Evolutionary conservation across 2,888 invertebrate species (phyloP).

Genomic region (Callosobruchus maculatus): DNA sequence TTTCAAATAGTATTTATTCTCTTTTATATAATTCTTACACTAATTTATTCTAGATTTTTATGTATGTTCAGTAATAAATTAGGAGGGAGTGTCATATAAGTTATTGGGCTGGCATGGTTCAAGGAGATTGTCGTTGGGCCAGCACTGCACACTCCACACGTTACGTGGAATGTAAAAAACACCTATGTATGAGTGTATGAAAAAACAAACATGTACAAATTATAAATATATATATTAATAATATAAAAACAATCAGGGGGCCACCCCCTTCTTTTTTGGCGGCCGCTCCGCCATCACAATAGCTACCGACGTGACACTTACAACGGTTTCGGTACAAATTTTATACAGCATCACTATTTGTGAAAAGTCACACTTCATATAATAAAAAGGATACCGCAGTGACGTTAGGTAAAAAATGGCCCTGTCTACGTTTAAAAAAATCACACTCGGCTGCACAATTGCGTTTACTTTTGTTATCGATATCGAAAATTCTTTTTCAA

Average conservation of each 20-base stretch:
- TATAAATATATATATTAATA: constrained; percentile 49
- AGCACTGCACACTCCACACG: constrained; percentile 44
- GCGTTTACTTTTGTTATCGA: not conserved
- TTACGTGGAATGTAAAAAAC: constrained; percentile 38
- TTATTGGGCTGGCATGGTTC: constrained; percentile 47
- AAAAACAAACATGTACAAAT: constrained; percentile 47
- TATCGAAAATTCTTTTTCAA: no score
- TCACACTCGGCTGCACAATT: not conserved
- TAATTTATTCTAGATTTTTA: constrained; percentile 37
- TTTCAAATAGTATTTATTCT: constrained; percentile 24
- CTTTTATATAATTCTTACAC: constrained; percentile 45
- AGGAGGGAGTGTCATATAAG: constrained; percentile 45
- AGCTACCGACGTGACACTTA: constrained; percentile 46
- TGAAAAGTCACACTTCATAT: constrained; percentile 5
- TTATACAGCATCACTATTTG: constrained; percentile 42
- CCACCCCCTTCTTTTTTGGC: constrained; percentile 15
- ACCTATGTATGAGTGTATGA: constrained; percentile 30
- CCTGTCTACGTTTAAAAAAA: not conserved
- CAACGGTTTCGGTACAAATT: constrained; percentile 44
- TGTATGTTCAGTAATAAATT: constrained; percentile 44
- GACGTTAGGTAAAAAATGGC: constrained; percentile 11
- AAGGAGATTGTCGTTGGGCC: constrained; percentile 38
- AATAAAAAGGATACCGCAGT: constrained; percentile 5
- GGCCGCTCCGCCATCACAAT: constrained; percentile 41
- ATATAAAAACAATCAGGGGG: constrained; percentile 43